phyloP scores from a whole-genome alignment of 2,888 invertebrate genomes.

The Tenthredo amoena region DNA sequence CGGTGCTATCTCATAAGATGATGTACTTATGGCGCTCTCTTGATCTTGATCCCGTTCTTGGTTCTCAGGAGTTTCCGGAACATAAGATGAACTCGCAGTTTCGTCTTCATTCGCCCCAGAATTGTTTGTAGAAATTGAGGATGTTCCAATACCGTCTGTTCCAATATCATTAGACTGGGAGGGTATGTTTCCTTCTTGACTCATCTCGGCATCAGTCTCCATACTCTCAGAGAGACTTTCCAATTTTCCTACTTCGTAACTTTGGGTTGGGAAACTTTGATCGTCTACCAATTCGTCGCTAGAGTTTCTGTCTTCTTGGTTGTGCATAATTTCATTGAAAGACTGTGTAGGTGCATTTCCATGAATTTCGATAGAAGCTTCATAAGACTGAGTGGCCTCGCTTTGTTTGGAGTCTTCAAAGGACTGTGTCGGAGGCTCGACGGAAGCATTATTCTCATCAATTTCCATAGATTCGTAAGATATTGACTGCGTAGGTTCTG shows the following conservation, averaged over 20 bases:
- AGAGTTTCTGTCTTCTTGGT: slow-evolving; percentile 63
- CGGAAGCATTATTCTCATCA: slow-evolving; percentile 63
- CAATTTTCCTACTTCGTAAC: slow-evolving; percentile 71
- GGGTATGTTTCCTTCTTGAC: slow-evolving; percentile 73
- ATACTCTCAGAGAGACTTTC: slow-evolving; percentile 70
- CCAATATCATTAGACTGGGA: slow-evolving; percentile 74
- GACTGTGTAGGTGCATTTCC: slow-evolving; percentile 73
- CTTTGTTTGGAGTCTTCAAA: slow-evolving; percentile 69
- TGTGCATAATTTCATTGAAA: slow-evolving; percentile 70
- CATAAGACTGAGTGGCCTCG: slow-evolving; percentile 70
- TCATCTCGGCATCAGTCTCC: slow-evolving; percentile 70
- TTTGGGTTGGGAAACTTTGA: slow-evolving; percentile 74
- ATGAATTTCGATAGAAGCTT: slow-evolving; percentile 61
- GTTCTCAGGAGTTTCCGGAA: slow-evolving; percentile 75
- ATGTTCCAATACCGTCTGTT: slow-evolving; percentile 72
- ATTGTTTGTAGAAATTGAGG: slow-evolving; percentile 70
- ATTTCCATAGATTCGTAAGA: slow-evolving; percentile 69
- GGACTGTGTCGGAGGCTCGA: slow-evolving; percentile 72
- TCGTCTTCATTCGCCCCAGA: slow-evolving; percentile 74
- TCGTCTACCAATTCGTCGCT: slow-evolving; percentile 64
- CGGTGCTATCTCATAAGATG: slow-evolving; percentile 75
- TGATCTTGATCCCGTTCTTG: slow-evolving; percentile 76
- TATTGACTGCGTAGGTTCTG: slow-evolving; percentile 71
- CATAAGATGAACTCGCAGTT: slow-evolving; percentile 75
- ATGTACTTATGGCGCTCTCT: slow-evolving; percentile 76